These are phyloP conservation scores for Platycercus adscitus DNA, from an alignment of 2,113 vertebrate genomes.

Conservation along the genomic window DNA sequence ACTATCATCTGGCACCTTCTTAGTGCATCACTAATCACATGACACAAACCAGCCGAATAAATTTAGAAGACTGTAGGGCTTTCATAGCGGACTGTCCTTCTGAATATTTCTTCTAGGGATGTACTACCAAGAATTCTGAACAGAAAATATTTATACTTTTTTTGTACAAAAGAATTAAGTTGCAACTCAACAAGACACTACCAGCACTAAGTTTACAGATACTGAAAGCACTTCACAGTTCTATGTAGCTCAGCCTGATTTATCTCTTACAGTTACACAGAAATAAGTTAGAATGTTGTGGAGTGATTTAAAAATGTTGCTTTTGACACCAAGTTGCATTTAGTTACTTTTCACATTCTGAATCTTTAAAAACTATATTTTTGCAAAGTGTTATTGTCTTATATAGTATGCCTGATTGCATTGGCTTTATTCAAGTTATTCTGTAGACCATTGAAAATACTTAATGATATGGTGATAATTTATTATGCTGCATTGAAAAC, in stretches of 20 bases:
- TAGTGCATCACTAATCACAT: constrained; percentile 79
- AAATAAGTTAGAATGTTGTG: constrained; percentile 38
- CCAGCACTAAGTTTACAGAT: constrained; percentile 91
- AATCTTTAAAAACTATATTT: constrained; percentile 64
- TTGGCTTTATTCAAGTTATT: constrained; percentile 62
- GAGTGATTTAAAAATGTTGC: constrained; percentile 9
- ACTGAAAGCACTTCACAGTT: constrained; percentile 76
- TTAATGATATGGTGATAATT: constrained; percentile 60
- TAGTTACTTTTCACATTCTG: constrained; percentile 63
- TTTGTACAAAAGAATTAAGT: constrained; percentile 86
- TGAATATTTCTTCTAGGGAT: constrained; percentile 55
- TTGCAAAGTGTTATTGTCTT: constrained; percentile 61
- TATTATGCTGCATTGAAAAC: constrained; percentile 71
- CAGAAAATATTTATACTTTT: constrained; percentile 94
- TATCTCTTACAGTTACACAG: constrained; percentile 57
- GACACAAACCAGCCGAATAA: constrained; percentile 78
- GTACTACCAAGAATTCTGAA: constrained; percentile 71
- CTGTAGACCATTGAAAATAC: constrained; percentile 68
- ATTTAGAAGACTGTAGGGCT: constrained; percentile 67
- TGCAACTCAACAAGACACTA: constrained; percentile 85
- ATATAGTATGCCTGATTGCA: constrained; percentile 59
- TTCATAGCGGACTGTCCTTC: constrained; percentile 20
- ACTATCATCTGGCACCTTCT: constrained; percentile 82
- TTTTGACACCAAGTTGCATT: constrained; percentile 59
- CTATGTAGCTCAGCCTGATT: constrained; percentile 42